Conservation (phyloP, 2,797 vertebrate species). For the Salarias fasciatus region DNA sequence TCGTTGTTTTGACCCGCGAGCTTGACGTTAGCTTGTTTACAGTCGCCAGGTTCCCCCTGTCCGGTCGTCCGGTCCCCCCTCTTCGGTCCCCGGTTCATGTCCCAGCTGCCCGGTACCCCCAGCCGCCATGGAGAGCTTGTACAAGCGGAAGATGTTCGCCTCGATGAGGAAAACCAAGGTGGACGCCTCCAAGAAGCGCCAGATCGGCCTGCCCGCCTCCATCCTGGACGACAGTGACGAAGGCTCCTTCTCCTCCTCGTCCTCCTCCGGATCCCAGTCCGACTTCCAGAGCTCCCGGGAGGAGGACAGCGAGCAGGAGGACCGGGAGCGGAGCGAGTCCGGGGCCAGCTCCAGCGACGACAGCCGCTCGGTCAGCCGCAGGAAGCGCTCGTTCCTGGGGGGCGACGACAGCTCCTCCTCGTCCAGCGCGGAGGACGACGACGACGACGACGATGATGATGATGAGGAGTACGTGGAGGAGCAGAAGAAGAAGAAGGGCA, state of each 20-base stretch:
- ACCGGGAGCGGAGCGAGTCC: conserved; percentile 55
- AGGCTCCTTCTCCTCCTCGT: conserved; percentile 75
- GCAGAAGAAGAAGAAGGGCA: neutral
- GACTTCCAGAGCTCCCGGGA: conserved; percentile 69
- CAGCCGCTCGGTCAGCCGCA: conserved; percentile 72
- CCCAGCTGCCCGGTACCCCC: conserved; percentile 24
- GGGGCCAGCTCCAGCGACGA: conserved; percentile 71
- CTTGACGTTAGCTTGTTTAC: conserved; percentile 20
- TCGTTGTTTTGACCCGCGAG: conserved; percentile 24
- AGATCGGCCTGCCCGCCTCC: conserved; percentile 75
- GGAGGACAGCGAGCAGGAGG: conserved; percentile 62
- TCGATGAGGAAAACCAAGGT: conserved; percentile 80
- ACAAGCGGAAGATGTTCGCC: conserved; percentile 81
- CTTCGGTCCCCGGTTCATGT: conserved; percentile 41
- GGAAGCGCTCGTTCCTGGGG: conserved; percentile 75
- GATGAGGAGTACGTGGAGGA: conserved; percentile 33
- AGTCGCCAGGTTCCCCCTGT: neutral
- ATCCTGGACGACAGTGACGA: conserved; percentile 82
- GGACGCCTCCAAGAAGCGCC: conserved; percentile 68
- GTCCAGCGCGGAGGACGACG: conserved; percentile 50
- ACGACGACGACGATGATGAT: neutral
- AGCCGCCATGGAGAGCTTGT: conserved; percentile 77
- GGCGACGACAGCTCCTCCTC: conserved; percentile 71
- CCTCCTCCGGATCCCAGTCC: conserved; percentile 62
- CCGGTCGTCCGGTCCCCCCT: conserved; percentile 14